A percentile compares a stretch with the other conserved stretches of the same genome.
These are phyloP conservation scores for Conus canariensis DNA, from an alignment of 2,888 invertebrate species.

Conservation along the genomic window DNA sequence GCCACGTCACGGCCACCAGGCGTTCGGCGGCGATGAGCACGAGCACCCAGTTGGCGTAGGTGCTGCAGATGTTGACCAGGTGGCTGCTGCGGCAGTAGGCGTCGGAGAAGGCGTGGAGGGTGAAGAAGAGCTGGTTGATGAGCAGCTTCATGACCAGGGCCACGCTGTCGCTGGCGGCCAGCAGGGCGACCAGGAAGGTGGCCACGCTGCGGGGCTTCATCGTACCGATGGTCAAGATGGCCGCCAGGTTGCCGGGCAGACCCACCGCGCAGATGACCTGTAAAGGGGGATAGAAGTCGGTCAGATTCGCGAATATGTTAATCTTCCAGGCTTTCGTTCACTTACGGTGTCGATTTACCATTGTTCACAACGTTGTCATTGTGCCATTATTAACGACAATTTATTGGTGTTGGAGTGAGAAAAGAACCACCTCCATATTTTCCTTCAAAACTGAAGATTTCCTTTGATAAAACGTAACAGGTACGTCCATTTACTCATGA, in stretches of 20 bases:
- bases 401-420: neutral
- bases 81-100: conserved; percentile 1
- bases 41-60: conserved; percentile 52
- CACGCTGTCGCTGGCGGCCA: conserved; percentile 48
- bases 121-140: conserved; percentile 44
- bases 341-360: no score
- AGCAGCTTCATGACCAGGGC: conserved; percentile 49
- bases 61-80: conserved; percentile 36
- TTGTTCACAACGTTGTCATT: neutral
- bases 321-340: neutral
- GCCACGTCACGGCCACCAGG: conserved; percentile 43
- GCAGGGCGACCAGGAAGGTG: conserved; percentile 47
- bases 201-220: conserved; percentile 41
- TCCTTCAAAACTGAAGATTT: no score
- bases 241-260: conserved; percentile 48
- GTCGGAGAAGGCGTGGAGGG: neutral
- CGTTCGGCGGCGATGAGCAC: conserved; percentile 49
- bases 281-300: neutral
- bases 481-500: no score
- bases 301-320: neutral
- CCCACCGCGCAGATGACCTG: conserved; percentile 45
- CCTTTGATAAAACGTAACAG: no score
- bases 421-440: neutral
- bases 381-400: neutral
- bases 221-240: conserved; percentile 44